These are phyloP conservation scores for Lanius collurio DNA, from an alignment of 2,113 vertebrate genomes.

Conservation along the genomic window DNA sequence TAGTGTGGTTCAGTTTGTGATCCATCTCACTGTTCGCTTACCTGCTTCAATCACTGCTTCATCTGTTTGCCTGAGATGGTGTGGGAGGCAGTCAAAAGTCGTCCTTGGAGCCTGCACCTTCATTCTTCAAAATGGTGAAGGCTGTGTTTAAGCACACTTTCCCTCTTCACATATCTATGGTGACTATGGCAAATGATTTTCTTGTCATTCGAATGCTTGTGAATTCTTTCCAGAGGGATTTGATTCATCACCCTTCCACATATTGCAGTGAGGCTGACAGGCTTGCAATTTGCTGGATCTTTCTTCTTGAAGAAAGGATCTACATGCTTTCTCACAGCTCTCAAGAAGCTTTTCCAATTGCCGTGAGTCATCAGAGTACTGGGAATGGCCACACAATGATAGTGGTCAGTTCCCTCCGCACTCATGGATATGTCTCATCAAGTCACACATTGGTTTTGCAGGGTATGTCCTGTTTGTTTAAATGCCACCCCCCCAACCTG, in stretches of 20 bases:
- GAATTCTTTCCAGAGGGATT: not conserved
- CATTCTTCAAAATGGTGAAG: not conserved
- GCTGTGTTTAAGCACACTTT: not conserved
- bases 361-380: not conserved
- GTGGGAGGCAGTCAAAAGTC: not conserved
- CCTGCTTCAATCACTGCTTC: not conserved
- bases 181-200: not conserved
- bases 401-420: not conserved
- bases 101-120: not conserved
- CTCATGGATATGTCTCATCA: not conserved
- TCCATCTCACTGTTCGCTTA: not conserved
- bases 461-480: not conserved
- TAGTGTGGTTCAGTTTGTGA: not conserved
- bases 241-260: not conserved
- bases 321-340: not conserved
- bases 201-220: not conserved
- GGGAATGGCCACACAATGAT: not conserved
- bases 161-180: not conserved
- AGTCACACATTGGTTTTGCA: not conserved
- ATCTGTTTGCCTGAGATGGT: not conserved
- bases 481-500: not conserved
- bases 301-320: not conserved
- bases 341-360: not conserved
- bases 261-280: not conserved
- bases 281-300: not conserved